Evolutionary conservation across 2,888 invertebrate species (phyloP), one percentile per base, ranked within the genome.

Genomic region (Cheilosia soror): DNA sequence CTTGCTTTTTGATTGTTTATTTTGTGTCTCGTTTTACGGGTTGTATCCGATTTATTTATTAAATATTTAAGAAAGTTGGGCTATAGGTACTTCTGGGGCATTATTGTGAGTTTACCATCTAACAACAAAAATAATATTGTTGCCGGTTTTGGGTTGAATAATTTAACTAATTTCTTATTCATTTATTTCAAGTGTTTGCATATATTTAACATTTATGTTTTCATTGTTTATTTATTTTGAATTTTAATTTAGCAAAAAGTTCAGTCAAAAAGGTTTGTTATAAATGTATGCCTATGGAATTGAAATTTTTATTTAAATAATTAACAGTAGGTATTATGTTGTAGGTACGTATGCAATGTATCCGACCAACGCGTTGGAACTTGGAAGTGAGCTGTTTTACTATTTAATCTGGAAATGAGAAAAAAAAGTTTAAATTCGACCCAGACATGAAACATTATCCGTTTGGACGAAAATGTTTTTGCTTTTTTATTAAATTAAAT

Each of bases 11-110:
- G 55, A 63, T 78, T 53, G 53, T 53, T 65, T 71, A 58, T 76
- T 58, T 27, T 80, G 65, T 75, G 27, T 84, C 63, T 44, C 63
- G 25, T 58, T 75, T 49, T 79, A 42, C 42, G 51, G 51, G 49
- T 63, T 68, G 53, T 62, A 63, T 65, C 58, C 37, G 65, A 79
- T 75, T 51, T 79, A 62, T 58, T 79, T 73, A 69, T 73, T 65
- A 65, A 65, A 68, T 79, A 51, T 69, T 55, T 5, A 29, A 47
- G n/a, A 63, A 40, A 62, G 49, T 49, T 57, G 51, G 62, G 53
- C 33, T 42, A n/a, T n/a, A n/a, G n/a, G n/a, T 40, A 40, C 29
- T 11, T 25, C 58, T 47, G 5, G 11, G 1, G 33, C n/a, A 40
- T 29, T 33, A n/a, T 15, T 13, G 68, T n/a, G 33, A 42, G 9